Evolutionary conservation across 1,140 invertebrate species (phyloP), one percentile per base, ranked within the genome.

Genomic region (Drosophila pachea): DNA sequence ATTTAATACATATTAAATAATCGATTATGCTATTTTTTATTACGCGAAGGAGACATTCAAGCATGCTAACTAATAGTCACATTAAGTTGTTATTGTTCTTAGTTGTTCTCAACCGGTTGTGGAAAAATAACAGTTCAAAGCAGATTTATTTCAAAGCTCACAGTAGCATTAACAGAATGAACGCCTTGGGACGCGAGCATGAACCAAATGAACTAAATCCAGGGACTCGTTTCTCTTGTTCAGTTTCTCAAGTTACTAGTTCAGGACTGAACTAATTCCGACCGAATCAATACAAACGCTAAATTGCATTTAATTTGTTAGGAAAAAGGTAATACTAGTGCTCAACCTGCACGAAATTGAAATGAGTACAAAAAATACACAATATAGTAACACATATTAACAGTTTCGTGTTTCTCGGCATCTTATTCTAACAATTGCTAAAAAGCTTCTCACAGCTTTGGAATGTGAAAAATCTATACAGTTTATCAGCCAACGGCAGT

Each of bases 391-490:
- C 1, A 50, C 33, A 6, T 4, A 11, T 4, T 8, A 5, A 7
- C 29, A 43, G 12, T 52, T 3, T 2, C 7, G 22, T 33, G 31
- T 14, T 32, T 29, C 16, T 29, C 42, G 11, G 3, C 12, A n/a
- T 8, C 5, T 5, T 9, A 45, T 22, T 36, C 4, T n/a, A 29
- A 16, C 6, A 50, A 12, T 33, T 33, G 11, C 11, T 7, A 11
- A 48, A 69, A 54, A 40, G 59, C 40, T 49, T 45, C 16, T 31
- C 55, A 60, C 50, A 33, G 49, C 29, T 47, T 47, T 59, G 62
- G 40, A 22, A 54, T 71, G 64, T 68, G 69, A 72, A 72, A 72
- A 72, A 72, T 72, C 69, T 68, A 72, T 72, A 72, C 69, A 48
- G 52, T 68, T 72, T 71, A 67, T 71, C 68, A 55, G 55, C 22